Base-by-base conservation (phyloP, 2,888 invertebrate genomes). In the Pocota personata region DNA sequence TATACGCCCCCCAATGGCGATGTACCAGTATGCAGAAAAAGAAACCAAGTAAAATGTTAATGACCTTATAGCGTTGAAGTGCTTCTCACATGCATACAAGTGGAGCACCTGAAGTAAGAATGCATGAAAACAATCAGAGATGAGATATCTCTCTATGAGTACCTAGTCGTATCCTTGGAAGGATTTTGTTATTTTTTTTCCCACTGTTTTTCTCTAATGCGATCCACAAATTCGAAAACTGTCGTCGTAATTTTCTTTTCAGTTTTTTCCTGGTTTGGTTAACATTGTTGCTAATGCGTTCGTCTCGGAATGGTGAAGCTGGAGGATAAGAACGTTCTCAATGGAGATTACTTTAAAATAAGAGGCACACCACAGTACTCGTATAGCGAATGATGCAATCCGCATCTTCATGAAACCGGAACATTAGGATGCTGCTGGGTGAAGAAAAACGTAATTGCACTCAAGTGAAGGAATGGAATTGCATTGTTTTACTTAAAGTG, bases 41-140 rank as follows among this genome's bases (percentile, higher is more conserved):
- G 55, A 83, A 82, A 52, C 72, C 67, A 43, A 69, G 73, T 69
- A 75, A 84, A 84, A 84, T 84, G 83, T 84, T 79, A 84, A 84
- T 84, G 83, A 84, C 83, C 83, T 84, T 79, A 75, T 64, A 37
- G 27, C 46, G 43, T 32, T 60, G 37, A 55, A 72, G 67, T 67
- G 48, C 58, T 72, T 66, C 52, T 32, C 52, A 19, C 14, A 21
- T 50, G 12, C 21, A 19, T 50, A 32, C 48, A 19, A 19, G 21
- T 4, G 55, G 0, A 37, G 37, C 35, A 52, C 37, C 62, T 75
- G 73, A 37, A 78, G 58, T 19, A 52, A 24, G 37, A 30, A 24
- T 32, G 16, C 24, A 57, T n/a, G 60, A 73, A 83, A 83, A 75
- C 79, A 79, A 79, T 75, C 69, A 79, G 57, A 62, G 73, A 62